Base-by-base conservation (phyloP, 2,797 vertebrate species). In the Ptychadena robeensis region DNA sequence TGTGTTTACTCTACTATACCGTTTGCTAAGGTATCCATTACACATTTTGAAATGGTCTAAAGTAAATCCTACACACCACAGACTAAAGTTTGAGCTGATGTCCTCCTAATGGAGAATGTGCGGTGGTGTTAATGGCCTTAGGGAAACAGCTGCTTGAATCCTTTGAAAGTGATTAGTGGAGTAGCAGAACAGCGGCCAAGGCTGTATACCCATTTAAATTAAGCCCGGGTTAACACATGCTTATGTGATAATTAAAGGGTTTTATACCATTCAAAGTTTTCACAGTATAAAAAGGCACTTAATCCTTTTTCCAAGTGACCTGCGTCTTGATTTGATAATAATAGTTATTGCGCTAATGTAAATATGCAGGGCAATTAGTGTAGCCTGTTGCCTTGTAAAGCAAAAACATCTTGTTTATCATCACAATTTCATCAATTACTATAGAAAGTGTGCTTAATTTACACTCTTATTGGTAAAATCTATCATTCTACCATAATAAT, bases 211-310 rank as follows among this genome's bases (percentile, higher is more conserved):
- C 48, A 74, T 73, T 38, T 82, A 68, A 74, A 68, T 75, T 68
- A 67, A 75, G 64, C 34, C 34, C 14, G 64, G 71, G 72, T 82
- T 82, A 82, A 27, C 80, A 82, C 64, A 61, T 82, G 64, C 72
- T 61, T 61, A 82, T 68, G 80, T 75, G 71, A 68, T 82, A 82
- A 82, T 82, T 74, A 82, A 38, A 37, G 25, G 72, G 73, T 74
- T 82, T 82, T 32, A 82, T 74, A 74, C 34, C 27, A 69, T 75
- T 69, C 65, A 59, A n/a, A 61, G 64, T 53, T 38, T 75, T 59
- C 64, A 59, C 72, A 75, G 72, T 32, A 75, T 68, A 31, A 53
- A 81, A 75, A 15, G 34, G 44, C 80, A 82, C 80, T 44, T 75
- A 31, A 38, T 65, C n/a, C 65, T 69, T 40, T 69, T 40, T 35